Base-by-base conservation (phyloP, 2,888 invertebrate species). In the Aethes cnicana region DNA sequence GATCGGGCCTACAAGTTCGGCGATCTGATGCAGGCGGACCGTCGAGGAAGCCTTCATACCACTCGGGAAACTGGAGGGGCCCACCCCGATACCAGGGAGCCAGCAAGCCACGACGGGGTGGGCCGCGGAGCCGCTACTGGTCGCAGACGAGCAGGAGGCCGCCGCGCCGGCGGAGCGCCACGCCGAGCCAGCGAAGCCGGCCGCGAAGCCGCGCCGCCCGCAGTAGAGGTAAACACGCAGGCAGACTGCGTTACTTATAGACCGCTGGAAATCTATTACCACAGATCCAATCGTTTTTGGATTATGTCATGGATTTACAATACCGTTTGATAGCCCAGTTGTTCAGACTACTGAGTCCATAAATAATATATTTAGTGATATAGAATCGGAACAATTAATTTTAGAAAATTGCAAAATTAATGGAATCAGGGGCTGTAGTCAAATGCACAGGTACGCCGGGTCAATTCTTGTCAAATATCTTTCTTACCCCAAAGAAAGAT, bases 61-160 rank as follows among this genome's bases (percentile, higher is more conserved):
- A 25, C 0, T 53, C 47, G 50, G 53, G 54, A 58, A 58, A 58
- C 53, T 53, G 37, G 47, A 50, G 41, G 21, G 50, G 47, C 55
- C 53, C 54, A 44, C 54, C 59, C 36, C 37, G 43, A 17, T 23
- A 25, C 37, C 48, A 47, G 11, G 39, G 32, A 32, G 25, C 43
- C 16, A 43, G 44, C 9, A 28, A 25, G 18, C 18, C 25, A 46
- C 41, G 47, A 30, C 47, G 36, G 41, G 35, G 53, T 30, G 52
- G 54, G 50, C 36, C 23, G 33, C 43, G 21, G 50, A 46, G 9
- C 28, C 48, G 21, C 6, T 16, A 47, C 30, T 18, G 37, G 21
- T 21, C 20, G 4, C 39, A 7, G 14, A 6, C 4, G 33, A 18
- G 5, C n/a, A n/a, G n/a, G n/a, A n/a, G n/a, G n/a, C n/a, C n/a